Base-by-base conservation (phyloP, 2,888 invertebrate species). In the Dione vanillae region DNA sequence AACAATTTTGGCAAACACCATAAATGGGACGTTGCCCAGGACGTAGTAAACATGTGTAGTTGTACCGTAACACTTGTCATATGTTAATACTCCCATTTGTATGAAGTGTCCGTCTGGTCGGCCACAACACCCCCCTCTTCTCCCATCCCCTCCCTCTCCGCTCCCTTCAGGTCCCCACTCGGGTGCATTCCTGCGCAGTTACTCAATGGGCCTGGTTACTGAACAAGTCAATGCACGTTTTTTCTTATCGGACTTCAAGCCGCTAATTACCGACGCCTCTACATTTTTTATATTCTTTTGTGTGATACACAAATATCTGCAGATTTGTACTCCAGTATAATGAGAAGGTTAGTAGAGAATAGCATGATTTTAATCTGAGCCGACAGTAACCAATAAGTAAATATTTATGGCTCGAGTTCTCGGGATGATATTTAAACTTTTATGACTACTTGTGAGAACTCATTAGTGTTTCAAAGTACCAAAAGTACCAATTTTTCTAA, bases 101-200 rank as follows among this genome's bases (percentile, higher is more conserved):
- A 64, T 68, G 54, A 54, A 20, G 8, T 20, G 41, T 37, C 8
- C 11, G 19, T 14, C 27, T 51, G 59, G 71, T 61, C 71, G 54
- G 40, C 59, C 40, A 64, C n/a, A n/a, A n/a, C 68, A 65, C 43
- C 43, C 14, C 43, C 43, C 43, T 3, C 66, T 43, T 14, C 43
- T 14, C 43, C 43, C 43, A 14, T 12, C 43, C 6, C 65, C 68
- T n/a, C 43, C 14, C 43, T 14, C 43, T 3, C 66, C 14, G 12
- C 43, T 14, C 43, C 43, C 43, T 11, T 12, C 43, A 5, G n/a
- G n/a, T n/a, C 27, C 27, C 27, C 5, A 5, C 65, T 61, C 66
- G 51, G 20, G 35, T 49, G 20, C 79, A 78, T 78, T 80, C 77
- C 73, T 76, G 35, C 16, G 72, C 65, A 70, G 73, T 79, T 78